Conservation (phyloP, 2,797 vertebrate genomes). For the Lacerta bilineata region DNA sequence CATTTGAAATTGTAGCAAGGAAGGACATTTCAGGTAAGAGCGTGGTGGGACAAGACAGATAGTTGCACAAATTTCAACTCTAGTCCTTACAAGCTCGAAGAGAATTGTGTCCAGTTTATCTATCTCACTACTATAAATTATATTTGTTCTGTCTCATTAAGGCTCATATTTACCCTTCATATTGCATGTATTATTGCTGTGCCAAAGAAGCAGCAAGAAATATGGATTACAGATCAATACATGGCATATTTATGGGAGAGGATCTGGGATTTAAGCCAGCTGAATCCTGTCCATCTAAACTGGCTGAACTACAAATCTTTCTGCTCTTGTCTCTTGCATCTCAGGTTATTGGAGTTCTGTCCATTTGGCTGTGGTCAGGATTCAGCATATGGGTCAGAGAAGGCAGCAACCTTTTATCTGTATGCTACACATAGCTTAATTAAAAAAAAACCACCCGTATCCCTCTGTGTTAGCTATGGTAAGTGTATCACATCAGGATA, state of each 20-base stretch:
- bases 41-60: background rate
- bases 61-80: background rate
- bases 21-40: background rate
- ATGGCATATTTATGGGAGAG: conserved; percentile 25
- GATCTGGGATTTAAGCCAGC: conserved; percentile 24
- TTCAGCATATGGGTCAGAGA: conserved; percentile 18
- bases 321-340: background rate
- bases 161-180: background rate
- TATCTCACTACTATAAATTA: conserved; percentile 25
- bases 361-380: background rate
- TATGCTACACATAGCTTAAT: background rate
- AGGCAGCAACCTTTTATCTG: background rate
- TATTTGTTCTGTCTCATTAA: conserved; percentile 9
- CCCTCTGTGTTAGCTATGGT: background rate
- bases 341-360: background rate
- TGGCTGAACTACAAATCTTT: conserved; percentile 24
- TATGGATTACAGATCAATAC: conserved; percentile 13
- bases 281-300: conserved; percentile 9
- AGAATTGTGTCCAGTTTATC: conserved; percentile 12
- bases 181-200: background rate
- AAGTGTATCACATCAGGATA: background rate
- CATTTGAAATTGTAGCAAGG: conserved; percentile 10
- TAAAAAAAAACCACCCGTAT: no score
- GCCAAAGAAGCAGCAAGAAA: background rate
- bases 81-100: background rate